Evolutionary conservation across 2,797 vertebrate genomes (phyloP).

Genomic region (Micromesistius poutassou): DNA sequence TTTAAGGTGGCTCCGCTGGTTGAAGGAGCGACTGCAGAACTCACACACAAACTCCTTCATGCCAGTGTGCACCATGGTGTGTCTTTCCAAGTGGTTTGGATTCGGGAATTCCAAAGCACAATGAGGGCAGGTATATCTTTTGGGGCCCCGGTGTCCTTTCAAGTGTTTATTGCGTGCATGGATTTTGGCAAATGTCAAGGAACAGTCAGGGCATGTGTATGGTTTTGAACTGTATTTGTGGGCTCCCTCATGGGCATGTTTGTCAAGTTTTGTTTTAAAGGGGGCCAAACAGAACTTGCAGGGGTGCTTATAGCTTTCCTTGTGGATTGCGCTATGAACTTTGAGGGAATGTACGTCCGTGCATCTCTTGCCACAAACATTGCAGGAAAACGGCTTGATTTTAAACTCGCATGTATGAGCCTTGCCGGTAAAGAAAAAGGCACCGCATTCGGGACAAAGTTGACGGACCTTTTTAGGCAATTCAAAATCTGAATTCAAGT

Average conservation of each 20-base stretch:
- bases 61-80: constrained; percentile 51
- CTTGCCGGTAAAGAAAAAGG: constrained; percentile 38
- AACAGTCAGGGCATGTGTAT: constrained; percentile 32
- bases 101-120: constrained; percentile 41
- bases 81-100: constrained; percentile 35
- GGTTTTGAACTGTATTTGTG: constrained; percentile 27
- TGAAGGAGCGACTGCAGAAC: constrained; percentile 55
- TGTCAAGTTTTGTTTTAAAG: constrained; percentile 49
- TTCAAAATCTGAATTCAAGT: no score
- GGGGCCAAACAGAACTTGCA: constrained; percentile 53
- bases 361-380: constrained; percentile 52
- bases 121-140: constrained; percentile 36
- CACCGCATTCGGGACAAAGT: constrained; percentile 53
- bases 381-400: constrained; percentile 47
- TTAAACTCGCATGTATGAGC: constrained; percentile 46
- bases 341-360: constrained; percentile 25
- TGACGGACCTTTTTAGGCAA: constrained; percentile 26
- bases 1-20: constrained; percentile 51
- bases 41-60: constrained; percentile 47
- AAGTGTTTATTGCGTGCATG: constrained; percentile 36
- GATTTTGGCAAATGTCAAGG: constrained; percentile 28
- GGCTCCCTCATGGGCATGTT: constrained; percentile 47
- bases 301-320: constrained; percentile 37
- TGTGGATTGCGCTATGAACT: constrained; percentile 38
- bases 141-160: constrained; percentile 28